These are phyloP conservation scores for Tortricodes alternella DNA, from an alignment of 2,888 invertebrate species.

Conservation along the genomic window DNA sequence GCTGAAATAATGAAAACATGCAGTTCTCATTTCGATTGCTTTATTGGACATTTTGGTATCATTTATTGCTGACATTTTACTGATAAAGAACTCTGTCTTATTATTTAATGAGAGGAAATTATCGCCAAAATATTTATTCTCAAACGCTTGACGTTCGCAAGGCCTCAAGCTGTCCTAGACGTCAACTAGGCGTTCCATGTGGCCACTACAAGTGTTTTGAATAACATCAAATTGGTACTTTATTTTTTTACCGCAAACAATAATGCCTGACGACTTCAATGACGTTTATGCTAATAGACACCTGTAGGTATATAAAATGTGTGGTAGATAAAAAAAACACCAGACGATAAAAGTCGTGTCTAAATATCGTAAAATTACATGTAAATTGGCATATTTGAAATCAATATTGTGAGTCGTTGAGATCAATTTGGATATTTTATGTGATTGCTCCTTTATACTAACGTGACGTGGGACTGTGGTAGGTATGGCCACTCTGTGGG, in stretches of 20 bases:
- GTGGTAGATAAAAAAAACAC: slow-evolving; percentile 45
- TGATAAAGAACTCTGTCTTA: too few species aligned
- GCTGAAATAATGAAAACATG: too few species aligned
- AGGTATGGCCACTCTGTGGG: slow-evolving; percentile 47
- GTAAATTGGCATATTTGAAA: slow-evolving; percentile 73
- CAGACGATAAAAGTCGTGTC: slow-evolving; percentile 53
- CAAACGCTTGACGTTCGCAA: slow-evolving; percentile 7
- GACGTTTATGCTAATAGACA: slow-evolving; percentile 35
- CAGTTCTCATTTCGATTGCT: too few species aligned
- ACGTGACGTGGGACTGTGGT: slow-evolving; percentile 44
- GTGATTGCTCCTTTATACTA: slow-evolving; percentile 46
- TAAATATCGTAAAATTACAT: slow-evolving; percentile 52
- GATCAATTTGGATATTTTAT: slow-evolving; percentile 65
- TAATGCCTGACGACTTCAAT: slow-evolving; percentile 18
- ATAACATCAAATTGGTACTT: slow-evolving; percentile 9
- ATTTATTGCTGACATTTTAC: too few species aligned
- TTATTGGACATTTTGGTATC: too few species aligned
- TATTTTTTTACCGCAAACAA: slow-evolving; percentile 25
- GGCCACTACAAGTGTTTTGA: slow-evolving; percentile 14
- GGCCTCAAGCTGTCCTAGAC: slow-evolving; percentile 27
- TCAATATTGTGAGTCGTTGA: slow-evolving; percentile 58
- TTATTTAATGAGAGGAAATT: too few species aligned
- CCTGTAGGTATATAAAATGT: slow-evolving; percentile 36
- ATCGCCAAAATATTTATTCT: too few species aligned
- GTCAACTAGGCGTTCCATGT: slow-evolving; percentile 4